These are phyloP conservation scores for Lindbergichthys nudifrons DNA, from an alignment of 2,797 vertebrate genomes.

Conservation along the genomic window DNA sequence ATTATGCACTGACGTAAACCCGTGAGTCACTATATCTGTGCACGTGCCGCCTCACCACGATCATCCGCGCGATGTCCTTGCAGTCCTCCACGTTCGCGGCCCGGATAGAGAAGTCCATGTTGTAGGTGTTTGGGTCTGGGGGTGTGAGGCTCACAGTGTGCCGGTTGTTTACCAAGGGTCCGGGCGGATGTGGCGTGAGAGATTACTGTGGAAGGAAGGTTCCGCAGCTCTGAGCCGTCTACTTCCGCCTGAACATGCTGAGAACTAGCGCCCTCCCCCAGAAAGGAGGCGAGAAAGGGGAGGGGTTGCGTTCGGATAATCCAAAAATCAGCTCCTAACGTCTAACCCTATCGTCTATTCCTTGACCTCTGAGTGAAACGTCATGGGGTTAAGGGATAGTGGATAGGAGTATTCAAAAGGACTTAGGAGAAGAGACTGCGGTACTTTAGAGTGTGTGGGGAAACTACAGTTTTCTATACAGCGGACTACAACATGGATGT, in stretches of 20 bases:
- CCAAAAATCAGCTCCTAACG: too few species aligned
- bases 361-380: too few species aligned
- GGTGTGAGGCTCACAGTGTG: slow-evolving; percentile 3
- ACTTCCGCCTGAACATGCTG: background rate
- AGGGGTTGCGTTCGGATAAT: too few species aligned
- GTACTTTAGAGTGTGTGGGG: too few species aligned
- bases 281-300: background rate
- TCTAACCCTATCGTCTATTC: too few species aligned
- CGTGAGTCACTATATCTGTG: background rate
- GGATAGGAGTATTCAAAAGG: too few species aligned
- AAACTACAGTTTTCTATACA: too few species aligned
- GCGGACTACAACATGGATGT: too few species aligned
- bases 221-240: background rate
- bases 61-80: slow-evolving; percentile 84
- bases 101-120: slow-evolving; percentile 81
- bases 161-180: background rate
- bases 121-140: background rate
- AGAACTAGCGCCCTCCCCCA: slow-evolving; percentile 40
- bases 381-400: too few species aligned
- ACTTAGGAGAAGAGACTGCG: too few species aligned
- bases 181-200: background rate
- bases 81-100: slow-evolving; percentile 82
- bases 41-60: slow-evolving; percentile 71
- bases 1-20: slow-evolving; percentile 25
- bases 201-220: background rate